phyloP scores from a whole-genome alignment of 1,140 invertebrate species.

The Drosophila paulistorum region DNA sequence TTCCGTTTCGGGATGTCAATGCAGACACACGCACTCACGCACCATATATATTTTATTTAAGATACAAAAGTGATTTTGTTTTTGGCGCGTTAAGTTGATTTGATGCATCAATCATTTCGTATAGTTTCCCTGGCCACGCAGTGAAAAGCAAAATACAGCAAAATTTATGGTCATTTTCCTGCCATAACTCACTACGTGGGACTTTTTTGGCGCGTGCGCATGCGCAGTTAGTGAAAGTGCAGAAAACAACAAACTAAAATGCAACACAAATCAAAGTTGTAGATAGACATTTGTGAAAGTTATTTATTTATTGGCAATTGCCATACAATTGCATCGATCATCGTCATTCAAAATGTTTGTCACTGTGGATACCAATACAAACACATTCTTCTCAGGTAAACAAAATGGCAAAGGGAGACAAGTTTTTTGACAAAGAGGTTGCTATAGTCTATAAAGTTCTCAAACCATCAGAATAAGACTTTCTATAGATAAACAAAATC shows the following conservation, averaged over 20 bases:
- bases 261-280: conserved; percentile 56
- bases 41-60: conserved; percentile 24
- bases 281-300: conserved; percentile 36
- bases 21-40: conserved; percentile 74
- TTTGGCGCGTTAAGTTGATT: conserved; percentile 45
- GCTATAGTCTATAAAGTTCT: too few species aligned
- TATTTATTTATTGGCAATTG: conserved; percentile 18
- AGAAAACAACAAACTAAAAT: conserved; percentile 32
- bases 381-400: conserved; percentile 81
- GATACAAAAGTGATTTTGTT: conserved; percentile 9
- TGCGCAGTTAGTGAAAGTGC: conserved; percentile 70
- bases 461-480: too few species aligned
- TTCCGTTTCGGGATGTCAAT: conserved; percentile 82
- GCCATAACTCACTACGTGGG: conserved; percentile 9
- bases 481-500: too few species aligned
- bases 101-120: conserved; percentile 35
- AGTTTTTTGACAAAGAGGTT: too few species aligned
- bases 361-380: conserved; percentile 76
- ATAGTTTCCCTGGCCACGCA: neutral
- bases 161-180: conserved; percentile 35
- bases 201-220: conserved; percentile 63
- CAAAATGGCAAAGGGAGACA: too few species aligned
- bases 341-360: conserved; percentile 70
- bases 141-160: neutral
- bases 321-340: conserved; percentile 26